Evolutionary conservation across 2,113 vertebrate species (phyloP), one percentile per base, ranked within the genome.

Genomic region (Murina feae): DNA sequence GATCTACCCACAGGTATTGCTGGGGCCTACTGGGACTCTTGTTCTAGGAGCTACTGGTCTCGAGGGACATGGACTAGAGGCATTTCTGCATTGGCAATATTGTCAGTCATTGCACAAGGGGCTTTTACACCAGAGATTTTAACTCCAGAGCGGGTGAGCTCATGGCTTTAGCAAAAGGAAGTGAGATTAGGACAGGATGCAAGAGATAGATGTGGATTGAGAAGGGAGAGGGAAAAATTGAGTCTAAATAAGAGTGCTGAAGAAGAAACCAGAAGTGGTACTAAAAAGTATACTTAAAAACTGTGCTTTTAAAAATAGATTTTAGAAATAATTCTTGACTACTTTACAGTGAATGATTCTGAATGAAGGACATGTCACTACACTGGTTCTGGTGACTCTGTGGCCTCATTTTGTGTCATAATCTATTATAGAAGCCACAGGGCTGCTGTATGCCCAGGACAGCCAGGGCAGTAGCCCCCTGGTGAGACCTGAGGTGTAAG

Each of bases 401-500:
- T 39, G 17, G 32, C 42, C 37, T 39, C 5, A 1, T 51, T 66
- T 66, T 39, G 1, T 2, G 7, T 23, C 11, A 5, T 35, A 2
- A 1, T 21, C 58, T 69, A 13, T 17, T 49, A 47, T 53, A 39
- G 42, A 85, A 69, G 8, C 17, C 21, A 4, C 0, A 0, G 58
- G 60, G 20, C 18, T 18, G 0, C 14, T 5, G 5, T 8, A 2
- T 28, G n/a, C 10, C 32, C 23, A 2, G 7, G 8, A 20, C 20
- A 75, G 53, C 65, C n/a, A 6, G 23, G 2, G 28, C 5, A 39
- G 68, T 0, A 1, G 16, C 25, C 28, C 10, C 16, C 30, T 25
- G 28, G 2, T 20, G n/a, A 10, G 32, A 55, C 6, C 0, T 23
- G 6, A 1, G 4, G 4, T 1, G 4, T 18, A 8, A 13, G 5